phyloP scores from a whole-genome alignment of 2,888 invertebrate genomes.

The Mythimna impura region DNA sequence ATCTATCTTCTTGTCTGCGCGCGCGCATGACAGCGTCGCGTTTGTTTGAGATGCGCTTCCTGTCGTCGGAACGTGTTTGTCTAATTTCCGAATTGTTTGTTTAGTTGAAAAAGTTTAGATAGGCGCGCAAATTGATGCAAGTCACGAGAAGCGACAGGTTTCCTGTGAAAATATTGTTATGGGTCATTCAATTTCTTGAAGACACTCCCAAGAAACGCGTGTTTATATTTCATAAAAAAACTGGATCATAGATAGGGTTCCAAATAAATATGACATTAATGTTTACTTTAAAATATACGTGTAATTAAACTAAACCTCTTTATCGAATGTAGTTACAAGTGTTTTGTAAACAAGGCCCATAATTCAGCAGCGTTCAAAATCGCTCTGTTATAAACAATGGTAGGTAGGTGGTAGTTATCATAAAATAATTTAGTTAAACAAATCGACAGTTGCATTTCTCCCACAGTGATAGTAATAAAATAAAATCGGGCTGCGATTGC shows the following conservation, averaged over 20 bases:
- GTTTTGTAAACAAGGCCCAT: conserved; percentile 34
- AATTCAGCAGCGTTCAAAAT: conserved; percentile 61
- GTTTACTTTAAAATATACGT: conserved; percentile 8
- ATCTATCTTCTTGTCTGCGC: conserved; percentile 67
- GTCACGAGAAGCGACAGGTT: conserved; percentile 75
- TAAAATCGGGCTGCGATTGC: conserved; percentile 82
- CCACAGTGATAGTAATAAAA: conserved; percentile 80
- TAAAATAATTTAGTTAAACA: conserved; percentile 83
- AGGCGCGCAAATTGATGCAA: conserved; percentile 79
- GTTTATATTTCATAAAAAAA: conserved; percentile 25
- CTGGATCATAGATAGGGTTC: background rate
- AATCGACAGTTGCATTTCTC: conserved; percentile 78
- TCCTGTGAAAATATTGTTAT: conserved; percentile 54
- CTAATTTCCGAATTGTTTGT: conserved; percentile 82
- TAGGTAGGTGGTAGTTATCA: conserved; percentile 65
- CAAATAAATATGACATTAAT: conserved; percentile 17
- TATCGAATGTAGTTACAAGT: conserved; percentile 17
- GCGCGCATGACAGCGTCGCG: conserved; percentile 69
- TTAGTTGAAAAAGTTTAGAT: conserved; percentile 76
- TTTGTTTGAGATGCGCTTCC: conserved; percentile 76
- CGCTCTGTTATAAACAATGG: conserved; percentile 67
- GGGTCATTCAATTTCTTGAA: conserved; percentile 67
- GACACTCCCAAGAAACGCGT: conserved; percentile 13
- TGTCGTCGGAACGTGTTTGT: conserved; percentile 78
- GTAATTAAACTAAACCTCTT: conserved; percentile 7